Evolutionary conservation across 2,888 invertebrate species (phyloP), one percentile per base, ranked within the genome.

Genomic region (Sphinx pinastri): DNA sequence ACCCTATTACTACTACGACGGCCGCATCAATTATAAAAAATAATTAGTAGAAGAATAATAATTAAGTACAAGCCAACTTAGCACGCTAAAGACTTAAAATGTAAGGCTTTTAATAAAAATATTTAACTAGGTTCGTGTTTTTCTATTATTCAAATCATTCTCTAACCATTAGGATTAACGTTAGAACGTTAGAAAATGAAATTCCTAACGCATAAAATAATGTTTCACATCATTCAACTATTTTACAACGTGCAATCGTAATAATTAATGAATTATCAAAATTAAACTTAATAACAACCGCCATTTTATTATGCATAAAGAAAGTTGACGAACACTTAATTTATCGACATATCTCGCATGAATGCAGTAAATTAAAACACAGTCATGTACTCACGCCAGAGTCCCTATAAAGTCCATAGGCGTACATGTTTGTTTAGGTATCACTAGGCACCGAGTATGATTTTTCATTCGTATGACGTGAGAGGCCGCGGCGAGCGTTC

Each of bases 1-100:
- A 86, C 84, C 83, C 84, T 77, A 80, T 81, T 84, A 25, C 25
- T 84, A 25, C 25, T 25, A 78, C 52, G 13, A 25, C 11, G 25
- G 25, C 12, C 6, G 25, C 57, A 19, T 57, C 57, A 12, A 57
- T 57, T 57, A 57, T 4, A 57, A 12, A 0, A 25, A 11, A 11
- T 51, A 57, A 25, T 57, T 57, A 13, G 25, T 57, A 12, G n/a
- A 19, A 57, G 57, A 57, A 4, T 13, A 2, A 25, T 25, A 57
- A 57, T 57, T 25, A 31, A 38, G 38, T 38, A 38, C 38, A 38
- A 38, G 38, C 2, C 38, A 38, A 5, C 38, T 38, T 0, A 38
- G 6, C 38, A 5, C 6, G 38, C 7, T 38, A 7, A 5, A 38
- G 8, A 4, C 38, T 25, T 7, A 38, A 8, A 38, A 38, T 38